Conservation (phyloP, 2,888 invertebrate species). For the Zaprionus obscuricornis region DNA sequence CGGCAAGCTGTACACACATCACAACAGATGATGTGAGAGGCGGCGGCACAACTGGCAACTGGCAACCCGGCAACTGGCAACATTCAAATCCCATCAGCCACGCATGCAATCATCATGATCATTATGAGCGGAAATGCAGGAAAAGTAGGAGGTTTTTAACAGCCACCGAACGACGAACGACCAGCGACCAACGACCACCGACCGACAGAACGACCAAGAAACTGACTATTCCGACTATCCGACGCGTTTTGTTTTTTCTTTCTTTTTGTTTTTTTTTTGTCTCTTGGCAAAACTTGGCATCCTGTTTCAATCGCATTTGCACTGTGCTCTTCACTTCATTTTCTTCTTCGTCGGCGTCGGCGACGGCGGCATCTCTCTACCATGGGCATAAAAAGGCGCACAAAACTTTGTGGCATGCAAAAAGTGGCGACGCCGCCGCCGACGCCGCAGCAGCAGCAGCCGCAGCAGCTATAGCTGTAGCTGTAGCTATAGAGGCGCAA, state of each 20-base stretch:
- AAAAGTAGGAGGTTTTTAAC: constrained; percentile 80
- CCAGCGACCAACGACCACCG: not conserved
- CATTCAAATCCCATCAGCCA: constrained; percentile 79
- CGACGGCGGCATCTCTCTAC: constrained; percentile 51
- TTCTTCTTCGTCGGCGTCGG: no score
- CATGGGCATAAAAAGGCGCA: constrained; percentile 68
- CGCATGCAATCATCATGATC: constrained; percentile 79
- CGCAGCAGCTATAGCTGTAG: no score
- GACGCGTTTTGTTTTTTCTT: no score
- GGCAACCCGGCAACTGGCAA: constrained; percentile 56
- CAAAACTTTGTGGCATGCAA: constrained; percentile 77
- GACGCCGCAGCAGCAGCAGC: constrained; percentile 48
- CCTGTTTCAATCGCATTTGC: constrained; percentile 68
- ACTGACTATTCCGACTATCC: constrained; percentile 26
- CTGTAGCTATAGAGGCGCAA: not conserved
- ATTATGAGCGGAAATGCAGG: constrained; percentile 79
- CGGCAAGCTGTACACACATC: constrained; percentile 21
- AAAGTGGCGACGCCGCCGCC: constrained; percentile 71
- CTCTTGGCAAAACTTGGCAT: constrained; percentile 51
- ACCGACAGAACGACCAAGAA: not conserved
- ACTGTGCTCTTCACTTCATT: constrained; percentile 41
- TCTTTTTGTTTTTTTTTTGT: constrained; percentile 43
- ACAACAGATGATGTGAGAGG: constrained; percentile 44
- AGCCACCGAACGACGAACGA: constrained; percentile 65
- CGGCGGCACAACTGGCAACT: constrained; percentile 21